Percentiles rank a stretch among this genome's conserved stretches.
Conservation (phyloP, 2,888 invertebrate species). For the Hypercompe scribonia region DNA sequence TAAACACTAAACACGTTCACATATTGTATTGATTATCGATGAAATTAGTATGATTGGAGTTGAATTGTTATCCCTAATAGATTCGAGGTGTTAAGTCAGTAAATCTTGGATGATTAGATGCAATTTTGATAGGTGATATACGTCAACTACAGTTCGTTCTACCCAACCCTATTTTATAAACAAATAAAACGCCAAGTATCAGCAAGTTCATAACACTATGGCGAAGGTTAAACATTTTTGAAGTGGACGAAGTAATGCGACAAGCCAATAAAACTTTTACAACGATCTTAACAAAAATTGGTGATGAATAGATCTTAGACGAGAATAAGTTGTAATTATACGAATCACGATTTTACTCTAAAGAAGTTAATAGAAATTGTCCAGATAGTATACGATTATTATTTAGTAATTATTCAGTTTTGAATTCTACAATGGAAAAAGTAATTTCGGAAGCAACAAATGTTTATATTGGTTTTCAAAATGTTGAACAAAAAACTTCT, state of each 20-base stretch:
- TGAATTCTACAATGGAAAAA: too few relatives aligned
- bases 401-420: too few relatives aligned
- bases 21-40: slow-evolving; percentile 5
- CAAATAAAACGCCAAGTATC: slow-evolving; percentile 21
- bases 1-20: too few relatives aligned
- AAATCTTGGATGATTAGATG: slow-evolving; percentile 42
- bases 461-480: too few relatives aligned
- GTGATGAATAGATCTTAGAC: slow-evolving; percentile 9
- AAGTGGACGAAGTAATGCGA: slow-evolving; percentile 23
- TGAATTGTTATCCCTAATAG: slow-evolving; percentile 35
- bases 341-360: slow-evolving; percentile 24
- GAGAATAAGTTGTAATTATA: slow-evolving; percentile 17
- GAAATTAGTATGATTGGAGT: slow-evolving; percentile 4
- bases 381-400: too few relatives aligned
- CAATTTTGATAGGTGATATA: slow-evolving; percentile 51
- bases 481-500: too few relatives aligned
- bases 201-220: slow-evolving; percentile 31
- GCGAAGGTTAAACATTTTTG: slow-evolving; percentile 37
- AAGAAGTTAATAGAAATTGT: too few relatives aligned
- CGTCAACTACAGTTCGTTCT: slow-evolving; percentile 48
- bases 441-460: too few relatives aligned
- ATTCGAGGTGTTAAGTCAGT: slow-evolving; percentile 53
- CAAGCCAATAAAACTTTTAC: slow-evolving; percentile 17
- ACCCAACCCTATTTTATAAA: slow-evolving; percentile 37
- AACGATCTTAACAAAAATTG: not conserved